A percentile compares a stretch with the other conserved stretches of the same genome.
Evolutionary conservation across 53 echinoderm and acorn worm genomes (phyloP).

Genomic region (Hippasteria phrygiana): DNA sequence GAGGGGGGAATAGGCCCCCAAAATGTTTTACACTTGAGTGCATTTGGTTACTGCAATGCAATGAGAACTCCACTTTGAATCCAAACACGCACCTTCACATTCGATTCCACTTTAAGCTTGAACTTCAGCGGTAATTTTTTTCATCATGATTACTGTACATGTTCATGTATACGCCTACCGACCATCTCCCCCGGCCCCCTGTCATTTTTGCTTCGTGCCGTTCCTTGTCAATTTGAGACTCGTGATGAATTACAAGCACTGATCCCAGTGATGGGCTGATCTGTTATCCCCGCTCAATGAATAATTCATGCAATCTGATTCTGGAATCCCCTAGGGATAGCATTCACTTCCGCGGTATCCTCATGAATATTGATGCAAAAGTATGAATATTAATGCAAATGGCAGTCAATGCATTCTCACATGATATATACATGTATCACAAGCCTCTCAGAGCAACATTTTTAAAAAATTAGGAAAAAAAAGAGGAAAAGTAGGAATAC

Average conservation of each 20-base stretch:
- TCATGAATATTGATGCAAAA: slow-evolving; percentile 1
- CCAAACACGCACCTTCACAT: too few species aligned
- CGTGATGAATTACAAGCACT: not conserved
- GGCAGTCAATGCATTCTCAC: not conserved
- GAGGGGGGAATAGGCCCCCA: too few species aligned
- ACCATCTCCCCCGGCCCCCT: too few species aligned
- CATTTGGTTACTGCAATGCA: too few species aligned
- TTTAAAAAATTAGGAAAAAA: not conserved
- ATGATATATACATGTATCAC: not conserved
- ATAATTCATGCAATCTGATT: not conserved
- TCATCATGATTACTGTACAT: too few species aligned
- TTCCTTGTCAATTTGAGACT: not conserved
- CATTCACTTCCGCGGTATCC: not conserved
- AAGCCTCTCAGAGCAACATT: not conserved
- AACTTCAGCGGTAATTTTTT: too few species aligned
- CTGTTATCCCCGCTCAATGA: not conserved
- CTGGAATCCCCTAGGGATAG: not conserved
- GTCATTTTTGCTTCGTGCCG: not conserved
- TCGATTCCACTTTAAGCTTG: too few species aligned
- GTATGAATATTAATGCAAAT: slow-evolving; percentile 8
- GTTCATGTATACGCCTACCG: too few species aligned
- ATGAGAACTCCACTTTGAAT: too few species aligned
- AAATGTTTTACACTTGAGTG: too few species aligned
- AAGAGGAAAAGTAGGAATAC: too few species aligned
- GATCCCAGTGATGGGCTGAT: not conserved